Conservation (phyloP, 2,797 vertebrate genomes). For the Sebastes trivittatus region DNA sequence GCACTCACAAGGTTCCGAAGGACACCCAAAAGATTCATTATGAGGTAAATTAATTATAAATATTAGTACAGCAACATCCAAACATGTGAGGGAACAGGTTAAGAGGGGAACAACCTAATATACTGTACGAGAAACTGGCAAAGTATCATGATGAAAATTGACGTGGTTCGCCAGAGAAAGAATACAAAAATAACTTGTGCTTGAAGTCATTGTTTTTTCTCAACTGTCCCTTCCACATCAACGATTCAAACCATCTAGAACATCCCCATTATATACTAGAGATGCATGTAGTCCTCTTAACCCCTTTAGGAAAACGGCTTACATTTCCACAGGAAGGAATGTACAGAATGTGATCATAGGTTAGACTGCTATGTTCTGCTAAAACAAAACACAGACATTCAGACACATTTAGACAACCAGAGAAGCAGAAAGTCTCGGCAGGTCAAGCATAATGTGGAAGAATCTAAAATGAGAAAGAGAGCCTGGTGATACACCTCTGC, state of each 20-base stretch:
- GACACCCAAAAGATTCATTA: not conserved
- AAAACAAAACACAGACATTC: slow-evolving; percentile 12
- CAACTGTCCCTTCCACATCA: not conserved
- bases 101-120: not conserved
- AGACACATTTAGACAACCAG: slow-evolving; percentile 4
- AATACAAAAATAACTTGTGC: not conserved
- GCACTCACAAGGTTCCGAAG: slow-evolving; percentile 6
- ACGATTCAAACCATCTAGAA: slow-evolving; percentile 30
- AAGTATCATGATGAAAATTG: not conserved
- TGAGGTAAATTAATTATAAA: not conserved
- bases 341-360: slow-evolving; percentile 53
- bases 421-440: not conserved
- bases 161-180: not conserved
- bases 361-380: not conserved
- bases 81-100: not conserved
- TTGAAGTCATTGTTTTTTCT: not conserved
- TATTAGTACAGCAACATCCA: not conserved
- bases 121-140: not conserved
- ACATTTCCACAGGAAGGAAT: slow-evolving; percentile 49
- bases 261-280: not conserved
- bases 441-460: not conserved
- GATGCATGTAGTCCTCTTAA: slow-evolving; percentile 10
- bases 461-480: not conserved
- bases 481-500: not conserved
- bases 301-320: not conserved